Evolutionary conservation across 2,797 vertebrate genomes (phyloP).

Genomic region (Acanthornis magna): DNA sequence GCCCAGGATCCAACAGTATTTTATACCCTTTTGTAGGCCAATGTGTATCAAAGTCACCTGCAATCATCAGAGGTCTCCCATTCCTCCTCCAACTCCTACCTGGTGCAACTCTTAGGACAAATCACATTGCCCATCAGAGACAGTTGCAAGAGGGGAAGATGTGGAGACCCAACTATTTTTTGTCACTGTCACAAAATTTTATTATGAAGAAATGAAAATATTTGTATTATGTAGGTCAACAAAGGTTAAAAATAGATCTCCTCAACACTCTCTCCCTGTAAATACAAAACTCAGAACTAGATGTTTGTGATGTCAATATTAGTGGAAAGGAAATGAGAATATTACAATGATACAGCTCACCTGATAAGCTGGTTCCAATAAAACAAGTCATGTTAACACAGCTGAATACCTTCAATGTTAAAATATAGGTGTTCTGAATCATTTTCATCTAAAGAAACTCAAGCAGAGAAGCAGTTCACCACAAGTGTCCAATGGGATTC

Average conservation of each 20-base stretch:
- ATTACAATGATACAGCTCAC: background rate
- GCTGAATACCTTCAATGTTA: background rate
- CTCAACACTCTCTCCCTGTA: background rate
- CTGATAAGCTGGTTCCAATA: background rate
- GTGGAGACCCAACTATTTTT: background rate
- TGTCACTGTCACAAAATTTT: background rate
- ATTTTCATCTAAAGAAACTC: background rate
- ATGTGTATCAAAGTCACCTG: background rate
- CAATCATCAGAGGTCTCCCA: background rate
- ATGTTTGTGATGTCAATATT: background rate
- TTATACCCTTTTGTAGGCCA: background rate
- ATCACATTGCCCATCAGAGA: background rate
- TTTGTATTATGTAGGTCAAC: background rate
- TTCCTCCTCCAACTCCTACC: background rate
- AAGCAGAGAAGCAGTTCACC: background rate
- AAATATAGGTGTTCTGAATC: background rate
- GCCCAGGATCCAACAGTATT: background rate
- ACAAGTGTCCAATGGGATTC: background rate
- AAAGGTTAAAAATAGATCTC: background rate
- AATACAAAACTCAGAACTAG: background rate
- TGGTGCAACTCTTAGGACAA: background rate
- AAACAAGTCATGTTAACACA: background rate
- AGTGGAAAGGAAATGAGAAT: background rate
- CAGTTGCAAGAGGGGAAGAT: background rate
- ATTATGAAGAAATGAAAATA: background rate